Evolutionary conservation across 2,888 invertebrate genomes (phyloP), one percentile per base, ranked within the genome.

Genomic region (Mesorhabditis spiculigera): DNA sequence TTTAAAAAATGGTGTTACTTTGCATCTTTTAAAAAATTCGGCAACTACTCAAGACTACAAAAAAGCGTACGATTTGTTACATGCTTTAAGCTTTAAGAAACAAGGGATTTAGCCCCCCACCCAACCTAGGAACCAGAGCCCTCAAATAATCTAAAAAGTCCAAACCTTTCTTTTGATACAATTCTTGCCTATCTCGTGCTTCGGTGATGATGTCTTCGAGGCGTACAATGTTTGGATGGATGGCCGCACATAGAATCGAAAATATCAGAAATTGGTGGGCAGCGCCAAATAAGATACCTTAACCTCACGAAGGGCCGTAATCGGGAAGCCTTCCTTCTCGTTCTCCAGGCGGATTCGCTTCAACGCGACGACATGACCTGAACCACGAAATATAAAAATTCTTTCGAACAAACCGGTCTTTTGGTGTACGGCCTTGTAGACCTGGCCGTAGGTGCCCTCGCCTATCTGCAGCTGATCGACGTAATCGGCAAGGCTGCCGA

Each of bases 391-490:
- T 66, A 5, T 4, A 13, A 61, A 66, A 65, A 50, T 50, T 50
- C 58, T 50, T 13, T 10, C 10, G n/a, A 50, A 50, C 16, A 5
- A 4, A 73, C 73, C 73, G 13, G 71, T 73, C 8, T 42, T 28
- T 10, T 90, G 91, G 85, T 94, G 93, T 76, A 90, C 90, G 5
- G 95, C 95, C 88, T 95, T 95, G 88, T 94, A 95, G 68, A 98
- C 97, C 88, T 97, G 95, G 0, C 98, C 98, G 87, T 98, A 98
- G 42, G 97, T 98, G 78, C 97, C 98, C 88, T 98, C 97, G 63
- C 98, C 98, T 80, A 99, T 96, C 89, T 96, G 95, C 43, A 92
- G 92, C 81, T 97, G 92, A 68, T 96, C 92, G 88, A 95, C 92
- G 87, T 96, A 98, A 43, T 95, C 93, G 84, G 96, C 95, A 4